phyloP scores from a whole-genome alignment of 2,888 invertebrate genomes.

The Sceliomorpha sp. region DNA sequence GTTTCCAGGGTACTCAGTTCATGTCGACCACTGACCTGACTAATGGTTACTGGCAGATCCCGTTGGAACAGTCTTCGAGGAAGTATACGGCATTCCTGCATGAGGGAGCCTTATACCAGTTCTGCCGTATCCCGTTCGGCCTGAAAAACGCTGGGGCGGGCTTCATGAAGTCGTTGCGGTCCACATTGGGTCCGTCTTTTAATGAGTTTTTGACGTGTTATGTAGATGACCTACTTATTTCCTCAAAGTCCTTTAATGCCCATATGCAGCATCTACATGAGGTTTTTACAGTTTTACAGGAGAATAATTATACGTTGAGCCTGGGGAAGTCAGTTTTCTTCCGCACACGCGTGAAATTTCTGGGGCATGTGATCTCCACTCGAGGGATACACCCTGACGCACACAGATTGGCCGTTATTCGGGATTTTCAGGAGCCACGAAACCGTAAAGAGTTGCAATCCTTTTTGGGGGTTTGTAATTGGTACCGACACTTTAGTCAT shows the following conservation, averaged over 20 bases:
- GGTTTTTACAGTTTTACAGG: slow-evolving; percentile 10
- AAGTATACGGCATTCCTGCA: slow-evolving; percentile 52
- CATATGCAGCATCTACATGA: slow-evolving; percentile 1
- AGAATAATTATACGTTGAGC: slow-evolving; percentile 35
- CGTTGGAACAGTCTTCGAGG: slow-evolving; percentile 34
- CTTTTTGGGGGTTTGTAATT: slow-evolving; percentile 57
- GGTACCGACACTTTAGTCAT: slow-evolving; percentile 45
- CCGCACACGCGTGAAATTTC: slow-evolving; percentile 44
- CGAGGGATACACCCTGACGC: slow-evolving; percentile 29
- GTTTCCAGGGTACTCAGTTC: slow-evolving; percentile 49
- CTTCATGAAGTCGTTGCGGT: slow-evolving; percentile 57
- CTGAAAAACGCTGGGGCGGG: too few species aligned
- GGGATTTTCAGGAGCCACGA: slow-evolving; percentile 57
- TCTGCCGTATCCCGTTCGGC: slow-evolving; percentile 62
- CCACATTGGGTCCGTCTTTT: slow-evolving; percentile 58
- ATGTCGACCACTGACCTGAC: slow-evolving; percentile 56
- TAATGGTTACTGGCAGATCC: slow-evolving; percentile 59
- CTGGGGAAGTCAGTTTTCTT: slow-evolving; percentile 62
- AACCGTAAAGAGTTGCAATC: slow-evolving; percentile 60
- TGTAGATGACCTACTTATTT: slow-evolving; percentile 32
- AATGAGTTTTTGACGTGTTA: slow-evolving; percentile 28
- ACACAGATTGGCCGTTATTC: slow-evolving; percentile 56
- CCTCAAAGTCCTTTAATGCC: slow-evolving; percentile 1
- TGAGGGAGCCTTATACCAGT: slow-evolving; percentile 56
- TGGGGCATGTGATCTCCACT: slow-evolving; percentile 43